These are phyloP conservation scores for Gymnobelideus leadbeateri DNA, from an alignment of 2,113 vertebrate species.

Conservation along the genomic window DNA sequence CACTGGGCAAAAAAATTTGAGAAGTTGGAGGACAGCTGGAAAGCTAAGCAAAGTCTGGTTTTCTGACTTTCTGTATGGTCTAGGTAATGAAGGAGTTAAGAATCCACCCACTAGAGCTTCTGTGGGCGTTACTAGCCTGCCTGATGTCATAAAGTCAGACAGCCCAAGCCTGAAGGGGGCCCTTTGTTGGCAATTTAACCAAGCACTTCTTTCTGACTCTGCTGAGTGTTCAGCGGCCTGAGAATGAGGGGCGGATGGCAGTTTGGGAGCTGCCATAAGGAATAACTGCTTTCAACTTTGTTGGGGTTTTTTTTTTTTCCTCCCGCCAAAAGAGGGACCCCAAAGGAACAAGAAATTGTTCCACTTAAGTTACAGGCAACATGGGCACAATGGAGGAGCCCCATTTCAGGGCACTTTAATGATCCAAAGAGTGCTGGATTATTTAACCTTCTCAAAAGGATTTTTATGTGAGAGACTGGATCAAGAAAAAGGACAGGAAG, in stretches of 20 bases:
- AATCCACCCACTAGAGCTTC: conserved; percentile 70
- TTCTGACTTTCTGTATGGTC: not conserved
- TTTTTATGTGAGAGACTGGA: conserved; percentile 26
- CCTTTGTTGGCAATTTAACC: conserved; percentile 94
- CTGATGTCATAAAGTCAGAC: conserved; percentile 93
- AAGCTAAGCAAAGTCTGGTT: not conserved
- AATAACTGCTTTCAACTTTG: conserved; percentile 8
- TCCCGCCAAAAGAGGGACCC: conserved; percentile 74
- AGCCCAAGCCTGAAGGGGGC: conserved; percentile 89
- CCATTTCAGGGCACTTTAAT: conserved; percentile 67
- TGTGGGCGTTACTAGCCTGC: conserved; percentile 88
- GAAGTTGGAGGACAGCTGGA: not conserved
- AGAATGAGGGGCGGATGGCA: conserved; percentile 53
- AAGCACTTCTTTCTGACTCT: conserved; percentile 81
- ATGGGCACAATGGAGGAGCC: conserved; percentile 71
- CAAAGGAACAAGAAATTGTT: conserved; percentile 72
- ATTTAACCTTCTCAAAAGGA: not conserved
- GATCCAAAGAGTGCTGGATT: conserved; percentile 43
- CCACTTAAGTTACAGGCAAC: conserved; percentile 54
- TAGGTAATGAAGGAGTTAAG: conserved; percentile 81
- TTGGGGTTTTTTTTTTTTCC: not conserved
- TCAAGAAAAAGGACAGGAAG: conserved; percentile 23
- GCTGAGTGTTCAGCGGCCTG: conserved; percentile 78
- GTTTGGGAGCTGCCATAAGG: conserved; percentile 22
- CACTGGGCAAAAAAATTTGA: not conserved